Percentiles rank a stretch among this genome's conserved stretches.
Evolutionary conservation across 2,888 invertebrate genomes (phyloP).

Genomic region (Galeopsomyia nigrocyanea): DNA sequence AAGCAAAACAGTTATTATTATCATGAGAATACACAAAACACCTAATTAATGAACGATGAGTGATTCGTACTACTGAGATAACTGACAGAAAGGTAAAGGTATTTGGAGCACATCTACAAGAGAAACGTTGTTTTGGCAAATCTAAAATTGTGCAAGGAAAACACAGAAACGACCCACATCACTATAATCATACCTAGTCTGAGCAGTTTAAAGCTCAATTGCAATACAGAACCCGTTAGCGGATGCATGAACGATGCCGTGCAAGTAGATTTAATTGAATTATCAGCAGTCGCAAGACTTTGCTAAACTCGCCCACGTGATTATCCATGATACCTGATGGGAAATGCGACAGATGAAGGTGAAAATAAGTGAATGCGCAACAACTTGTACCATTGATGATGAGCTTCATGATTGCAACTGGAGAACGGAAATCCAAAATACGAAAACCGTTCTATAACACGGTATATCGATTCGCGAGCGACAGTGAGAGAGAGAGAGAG

Average conservation of each 20-base stretch:
- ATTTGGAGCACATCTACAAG: too few species aligned
- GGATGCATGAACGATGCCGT: conserved; percentile 40
- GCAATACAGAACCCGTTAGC: conserved; percentile 30
- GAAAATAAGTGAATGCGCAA: not conserved
- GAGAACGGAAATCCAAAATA: conserved; percentile 1
- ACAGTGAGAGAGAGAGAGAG: too few species aligned
- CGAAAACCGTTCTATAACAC: not conserved
- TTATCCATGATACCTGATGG: conserved; percentile 37
- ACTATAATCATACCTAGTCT: conserved; percentile 52
- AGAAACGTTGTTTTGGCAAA: too few species aligned
- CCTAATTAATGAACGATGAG: conserved; percentile 6
- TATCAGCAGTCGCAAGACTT: conserved; percentile 21
- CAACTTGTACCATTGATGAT: too few species aligned
- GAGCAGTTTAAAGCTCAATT: conserved; percentile 51
- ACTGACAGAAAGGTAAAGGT: conserved; percentile 1
- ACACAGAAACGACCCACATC: conserved; percentile 12
- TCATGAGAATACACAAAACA: not conserved
- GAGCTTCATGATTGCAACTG: too few species aligned
- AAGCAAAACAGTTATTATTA: not conserved
- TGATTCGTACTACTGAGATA: not conserved
- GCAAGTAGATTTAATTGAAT: conserved; percentile 27
- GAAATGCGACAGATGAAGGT: conserved; percentile 22
- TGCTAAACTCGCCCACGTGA: conserved; percentile 23
- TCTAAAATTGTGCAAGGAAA: too few species aligned
- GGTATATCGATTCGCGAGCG: too few species aligned